Percentiles rank a stretch among this genome's conserved stretches.
These are phyloP conservation scores for Spisula subtruncata DNA, from an alignment of 2,888 invertebrate species.

Conservation along the genomic window DNA sequence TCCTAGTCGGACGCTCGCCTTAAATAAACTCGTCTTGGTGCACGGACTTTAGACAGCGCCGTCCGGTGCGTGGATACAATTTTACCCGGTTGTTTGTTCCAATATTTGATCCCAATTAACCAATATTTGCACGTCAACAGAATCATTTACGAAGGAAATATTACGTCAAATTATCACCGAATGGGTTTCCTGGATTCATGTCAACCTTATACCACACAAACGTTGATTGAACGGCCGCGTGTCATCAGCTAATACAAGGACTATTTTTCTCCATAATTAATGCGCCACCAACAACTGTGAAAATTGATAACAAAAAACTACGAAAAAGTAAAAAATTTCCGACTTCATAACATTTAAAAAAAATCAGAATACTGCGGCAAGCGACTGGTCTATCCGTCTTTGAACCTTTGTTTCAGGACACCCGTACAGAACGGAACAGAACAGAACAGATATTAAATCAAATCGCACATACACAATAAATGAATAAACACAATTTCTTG, in stretches of 20 bases:
- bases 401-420: too few relatives aligned
- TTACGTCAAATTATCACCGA: slow-evolving; percentile 25
- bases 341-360: too few relatives aligned
- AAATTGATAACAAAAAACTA: slow-evolving; percentile 10
- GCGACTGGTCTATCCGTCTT: too few relatives aligned
- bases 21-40: slow-evolving; percentile 36
- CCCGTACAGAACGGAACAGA: too few relatives aligned
- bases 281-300: slow-evolving; percentile 2
- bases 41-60: slow-evolving; percentile 8
- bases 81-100: slow-evolving; percentile 36
- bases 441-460: too few relatives aligned
- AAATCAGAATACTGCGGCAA: too few relatives aligned
- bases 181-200: slow-evolving; percentile 27
- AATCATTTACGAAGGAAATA: slow-evolving; percentile 29
- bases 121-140: slow-evolving; percentile 36
- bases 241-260: slow-evolving; percentile 1
- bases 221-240: slow-evolving; percentile 6
- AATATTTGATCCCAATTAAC: slow-evolving; percentile 41
- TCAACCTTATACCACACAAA: neutral
- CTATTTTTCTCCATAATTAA: neutral
- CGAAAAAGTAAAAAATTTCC: neutral
- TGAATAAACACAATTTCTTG: too few relatives aligned
- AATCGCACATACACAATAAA: too few relatives aligned
- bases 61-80: slow-evolving; percentile 23
- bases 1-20: slow-evolving; percentile 43